Evolutionary conservation across 92 coral and sea anemone species (phyloP), one percentile per base, ranked within the genome.

Genomic region (Porites divaricata): DNA sequence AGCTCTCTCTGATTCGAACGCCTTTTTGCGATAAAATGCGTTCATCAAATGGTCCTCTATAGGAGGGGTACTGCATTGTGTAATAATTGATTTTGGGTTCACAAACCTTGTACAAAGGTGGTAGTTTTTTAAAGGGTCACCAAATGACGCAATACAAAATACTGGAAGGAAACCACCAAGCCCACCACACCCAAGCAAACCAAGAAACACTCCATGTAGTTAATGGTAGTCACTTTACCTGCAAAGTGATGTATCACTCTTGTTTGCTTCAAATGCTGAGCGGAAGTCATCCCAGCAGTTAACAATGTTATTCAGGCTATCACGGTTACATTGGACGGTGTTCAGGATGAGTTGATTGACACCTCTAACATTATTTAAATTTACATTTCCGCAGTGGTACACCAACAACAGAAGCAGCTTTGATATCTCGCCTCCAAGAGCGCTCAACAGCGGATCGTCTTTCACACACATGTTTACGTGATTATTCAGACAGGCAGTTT

Each of bases 251-350:
- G 79, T 51, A 82, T 82, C 86, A 50, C 63, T 82, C 9, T 52
- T 72, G 64, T 63, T 82, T 52, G 62, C 63, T 24, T 63, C 53
- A 16, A 82, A 72, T 1, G 86, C 50, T 12, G 20, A 16, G 28
- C 79, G 86, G 53, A 82, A 82, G 9, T 72, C 86, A n/a, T 82
- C 72, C 79, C 79, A 82, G 86, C 86, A 82, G 62, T 26, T 49
- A 1, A 62, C 26, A 17, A 72, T 82, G 10, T 11, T 6, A 2
- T 12, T 22, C 50, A 82, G 86, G 10, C 50, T 20, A 48, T 13
- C 26, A 4, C 17, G 15, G 22, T 73, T 16, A 59, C 86, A 82
- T 9, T 62, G 16, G 16, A 73, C 72, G 0, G 14, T 1, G 6
- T 6, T 13, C 12, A 82, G 79, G 45, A 82, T 35, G 21, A 52